Percentiles rank a stretch among this genome's conserved stretches.
Conservation (phyloP, 2,888 invertebrate species). For the Drosophila greeni region DNA sequence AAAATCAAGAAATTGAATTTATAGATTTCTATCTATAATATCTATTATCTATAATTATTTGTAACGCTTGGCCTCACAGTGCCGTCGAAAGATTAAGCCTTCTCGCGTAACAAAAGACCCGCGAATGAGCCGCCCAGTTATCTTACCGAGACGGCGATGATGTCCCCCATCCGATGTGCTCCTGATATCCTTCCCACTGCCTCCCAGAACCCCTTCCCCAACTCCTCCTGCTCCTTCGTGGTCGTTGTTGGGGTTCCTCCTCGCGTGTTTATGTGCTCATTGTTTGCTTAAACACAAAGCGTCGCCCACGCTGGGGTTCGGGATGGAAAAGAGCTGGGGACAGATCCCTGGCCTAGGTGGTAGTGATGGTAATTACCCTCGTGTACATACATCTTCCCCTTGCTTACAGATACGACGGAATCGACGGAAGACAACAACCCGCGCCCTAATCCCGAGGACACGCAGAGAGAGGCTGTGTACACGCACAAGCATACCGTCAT, state of each 20-base stretch:
- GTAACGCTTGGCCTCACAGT: constrained; percentile 4
- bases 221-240: constrained; percentile 7
- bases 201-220: background rate
- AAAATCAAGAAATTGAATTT: too few species aligned
- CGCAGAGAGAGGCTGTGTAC: constrained; percentile 23
- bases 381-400: constrained; percentile 56
- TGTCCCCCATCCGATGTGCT: background rate
- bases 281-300: constrained; percentile 56
- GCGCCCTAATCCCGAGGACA: constrained; percentile 57
- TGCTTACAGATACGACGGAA: constrained; percentile 45
- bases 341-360: constrained; percentile 21
- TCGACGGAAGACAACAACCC: constrained; percentile 17
- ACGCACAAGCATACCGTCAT: constrained; percentile 42
- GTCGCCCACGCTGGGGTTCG: constrained; percentile 44
- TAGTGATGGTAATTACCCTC: constrained; percentile 69
- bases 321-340: background rate
- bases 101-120: constrained; percentile 21
- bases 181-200: background rate
- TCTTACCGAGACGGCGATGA: constrained; percentile 15
- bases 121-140: constrained; percentile 24
- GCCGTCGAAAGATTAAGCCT: constrained; percentile 19
- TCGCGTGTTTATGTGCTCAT: constrained; percentile 33
- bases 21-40: background rate
- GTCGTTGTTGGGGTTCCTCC: constrained; percentile 7
- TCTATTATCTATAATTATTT: background rate